Percentiles rank a stretch among this genome's conserved stretches.
Conservation (phyloP, 1,140 invertebrate species). For the Drosophila tsacasi region DNA sequence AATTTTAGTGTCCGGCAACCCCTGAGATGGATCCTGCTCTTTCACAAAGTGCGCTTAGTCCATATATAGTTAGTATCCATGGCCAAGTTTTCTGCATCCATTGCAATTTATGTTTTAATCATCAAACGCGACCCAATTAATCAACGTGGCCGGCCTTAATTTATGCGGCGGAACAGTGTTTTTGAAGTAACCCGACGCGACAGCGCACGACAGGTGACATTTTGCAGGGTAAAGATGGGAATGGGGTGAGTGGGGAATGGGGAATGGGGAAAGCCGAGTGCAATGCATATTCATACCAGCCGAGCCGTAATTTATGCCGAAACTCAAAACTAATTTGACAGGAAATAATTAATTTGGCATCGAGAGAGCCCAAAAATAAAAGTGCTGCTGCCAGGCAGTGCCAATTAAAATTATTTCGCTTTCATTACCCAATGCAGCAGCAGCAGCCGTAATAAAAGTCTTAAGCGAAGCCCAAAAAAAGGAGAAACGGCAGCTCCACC, state of each 20-base stretch:
- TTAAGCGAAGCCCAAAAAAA: slow-evolving; percentile 43
- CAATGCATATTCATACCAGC: slow-evolving; percentile 68
- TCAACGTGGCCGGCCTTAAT: slow-evolving; percentile 67
- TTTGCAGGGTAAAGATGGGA: slow-evolving; percentile 25
- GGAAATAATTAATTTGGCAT: slow-evolving; percentile 81
- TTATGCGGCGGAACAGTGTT: slow-evolving; percentile 78
- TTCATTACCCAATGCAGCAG: slow-evolving; percentile 74
- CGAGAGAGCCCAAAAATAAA: slow-evolving; percentile 47
- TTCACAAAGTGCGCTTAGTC: slow-evolving; percentile 5
- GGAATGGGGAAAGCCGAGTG: slow-evolving; percentile 14
- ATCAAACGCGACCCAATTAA: slow-evolving; percentile 79
- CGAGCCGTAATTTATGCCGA: slow-evolving; percentile 61
- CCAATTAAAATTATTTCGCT: slow-evolving; percentile 83
- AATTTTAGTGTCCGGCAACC: slow-evolving; percentile 71
- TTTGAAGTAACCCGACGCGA: slow-evolving; percentile 53
- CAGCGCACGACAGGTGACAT: slow-evolving; percentile 70
- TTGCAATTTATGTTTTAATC: slow-evolving; percentile 82
- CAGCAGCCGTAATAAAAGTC: slow-evolving; percentile 60
- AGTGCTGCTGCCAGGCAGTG: slow-evolving; percentile 51
- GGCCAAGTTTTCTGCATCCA: slow-evolving; percentile 52
- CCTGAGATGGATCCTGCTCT: slow-evolving; percentile 13
- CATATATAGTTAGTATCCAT: slow-evolving; percentile 19
- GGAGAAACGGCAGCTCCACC: slow-evolving; percentile 11
- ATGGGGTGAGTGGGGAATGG: background rate
- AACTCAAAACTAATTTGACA: slow-evolving; percentile 78